A percentile compares a stretch with the other conserved stretches of the same genome.
These are phyloP conservation scores for Meteorus sp. DNA, from an alignment of 1,140 invertebrate species.

Conservation along the genomic window DNA sequence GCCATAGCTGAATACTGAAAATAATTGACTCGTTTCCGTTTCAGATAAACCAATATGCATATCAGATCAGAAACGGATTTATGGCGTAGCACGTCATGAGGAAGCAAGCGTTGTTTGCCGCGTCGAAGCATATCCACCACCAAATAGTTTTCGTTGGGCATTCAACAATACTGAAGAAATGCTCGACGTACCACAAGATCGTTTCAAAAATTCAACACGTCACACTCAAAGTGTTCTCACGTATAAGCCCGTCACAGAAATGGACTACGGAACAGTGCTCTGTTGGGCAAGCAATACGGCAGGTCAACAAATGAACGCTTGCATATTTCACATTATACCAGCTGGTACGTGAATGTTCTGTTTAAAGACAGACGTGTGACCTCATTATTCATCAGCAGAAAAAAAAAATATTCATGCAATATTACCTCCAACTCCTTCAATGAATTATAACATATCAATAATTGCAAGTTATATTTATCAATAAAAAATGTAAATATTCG, in stretches of 20 bases:
- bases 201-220: constrained; percentile 64
- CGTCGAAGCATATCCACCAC: constrained; percentile 83
- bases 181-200: constrained; percentile 70
- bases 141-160: constrained; percentile 83
- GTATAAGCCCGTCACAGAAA: constrained; percentile 77
- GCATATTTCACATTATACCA: constrained; percentile 71
- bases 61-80: constrained; percentile 75
- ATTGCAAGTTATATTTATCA: no score
- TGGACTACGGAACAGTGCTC: constrained; percentile 71
- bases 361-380: no score
- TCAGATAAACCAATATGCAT: constrained; percentile 85
- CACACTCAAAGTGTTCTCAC: constrained; percentile 72
- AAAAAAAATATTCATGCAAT: no score
- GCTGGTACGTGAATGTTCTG: constrained; percentile 61
- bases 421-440: no score
- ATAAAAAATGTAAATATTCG: no score
- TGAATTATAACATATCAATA: no score
- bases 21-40: constrained; percentile 35
- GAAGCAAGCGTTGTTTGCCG: constrained; percentile 78
- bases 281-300: constrained; percentile 71
- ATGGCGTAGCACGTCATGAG: constrained; percentile 83
- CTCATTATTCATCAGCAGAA: no score
- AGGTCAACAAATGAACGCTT: constrained; percentile 68
- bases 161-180: constrained; percentile 86
- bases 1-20: no score